Conservation (phyloP, 2,113 vertebrate species). For the Malaclemys terrapin region DNA sequence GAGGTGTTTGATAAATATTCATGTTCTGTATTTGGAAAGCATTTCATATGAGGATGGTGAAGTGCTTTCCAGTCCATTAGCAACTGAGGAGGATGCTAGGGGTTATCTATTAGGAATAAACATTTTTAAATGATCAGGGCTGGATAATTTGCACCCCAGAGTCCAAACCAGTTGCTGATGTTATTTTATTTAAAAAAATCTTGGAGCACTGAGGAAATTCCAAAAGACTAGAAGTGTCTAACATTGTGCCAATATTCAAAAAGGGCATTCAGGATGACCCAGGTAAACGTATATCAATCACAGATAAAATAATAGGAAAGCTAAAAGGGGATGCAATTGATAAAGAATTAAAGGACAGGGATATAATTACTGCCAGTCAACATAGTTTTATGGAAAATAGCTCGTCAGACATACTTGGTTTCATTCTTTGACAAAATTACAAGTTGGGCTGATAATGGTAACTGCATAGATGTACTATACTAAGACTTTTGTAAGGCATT, state of each 20-base stretch:
- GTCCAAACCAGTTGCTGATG: neutral
- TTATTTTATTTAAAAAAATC: neutral
- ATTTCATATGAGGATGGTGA: neutral
- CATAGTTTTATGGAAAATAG: neutral
- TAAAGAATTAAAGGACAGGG: neutral
- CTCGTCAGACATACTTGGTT: neutral
- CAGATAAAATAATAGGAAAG: neutral
- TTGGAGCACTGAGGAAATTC: constrained; percentile 9
- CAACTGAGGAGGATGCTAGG: neutral
- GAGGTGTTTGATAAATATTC: neutral
- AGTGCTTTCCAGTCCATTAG: neutral
- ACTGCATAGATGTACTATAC: neutral
- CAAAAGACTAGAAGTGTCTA: neutral
- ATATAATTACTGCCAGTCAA: neutral
- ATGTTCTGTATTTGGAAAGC: neutral
- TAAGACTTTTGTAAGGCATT: neutral
- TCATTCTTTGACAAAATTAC: neutral
- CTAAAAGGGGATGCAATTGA: neutral
- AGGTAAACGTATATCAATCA: neutral
- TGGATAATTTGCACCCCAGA: neutral
- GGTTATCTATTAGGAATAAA: neutral
- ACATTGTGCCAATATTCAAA: neutral
- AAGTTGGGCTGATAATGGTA: neutral
- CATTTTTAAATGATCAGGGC: neutral
- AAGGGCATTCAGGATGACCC: neutral